These are phyloP conservation scores for Solea senegalensis DNA, from an alignment of 2,113 vertebrate genomes.

Conservation along the genomic window DNA sequence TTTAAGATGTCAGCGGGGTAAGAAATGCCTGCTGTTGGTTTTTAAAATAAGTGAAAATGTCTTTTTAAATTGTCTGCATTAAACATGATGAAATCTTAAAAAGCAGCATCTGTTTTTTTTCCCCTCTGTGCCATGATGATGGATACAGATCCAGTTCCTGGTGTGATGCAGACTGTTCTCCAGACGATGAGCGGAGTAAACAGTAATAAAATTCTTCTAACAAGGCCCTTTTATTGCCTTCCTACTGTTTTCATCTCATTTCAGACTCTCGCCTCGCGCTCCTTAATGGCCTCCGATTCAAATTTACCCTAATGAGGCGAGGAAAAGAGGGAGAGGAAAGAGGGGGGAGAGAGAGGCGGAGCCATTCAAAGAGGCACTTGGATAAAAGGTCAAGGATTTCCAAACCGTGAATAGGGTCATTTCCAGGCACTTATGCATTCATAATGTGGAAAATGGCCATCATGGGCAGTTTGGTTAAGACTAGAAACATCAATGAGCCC, in stretches of 20 bases:
- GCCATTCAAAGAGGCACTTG: neutral
- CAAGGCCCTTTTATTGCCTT: slow-evolving; percentile 70
- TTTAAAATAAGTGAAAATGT: slow-evolving; percentile 36
- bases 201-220: slow-evolving; percentile 72
- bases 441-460: neutral
- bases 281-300: slow-evolving; percentile 59
- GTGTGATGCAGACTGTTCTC: slow-evolving; percentile 59
- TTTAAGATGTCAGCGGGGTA: slow-evolving; percentile 28
- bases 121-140: slow-evolving; percentile 9
- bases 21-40: slow-evolving; percentile 33
- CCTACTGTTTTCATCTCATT: slow-evolving; percentile 70
- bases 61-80: slow-evolving; percentile 41
- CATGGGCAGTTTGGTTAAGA: neutral
- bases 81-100: slow-evolving; percentile 42
- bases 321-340: neutral
- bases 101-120: slow-evolving; percentile 31
- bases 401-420: neutral
- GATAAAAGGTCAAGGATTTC: slow-evolving; percentile 44
- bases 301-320: slow-evolving; percentile 59
- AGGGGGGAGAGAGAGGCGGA: neutral
- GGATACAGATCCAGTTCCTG: slow-evolving; percentile 44
- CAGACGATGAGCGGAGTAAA: slow-evolving; percentile 44
- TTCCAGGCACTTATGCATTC: slow-evolving; percentile 7
- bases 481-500: neutral
- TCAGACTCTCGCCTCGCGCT: slow-evolving; percentile 45